A percentile compares a stretch with the other conserved stretches of the same genome.
Evolutionary conservation across 2,888 invertebrate genomes (phyloP).

Genomic region (Xestia c-nigrum): DNA sequence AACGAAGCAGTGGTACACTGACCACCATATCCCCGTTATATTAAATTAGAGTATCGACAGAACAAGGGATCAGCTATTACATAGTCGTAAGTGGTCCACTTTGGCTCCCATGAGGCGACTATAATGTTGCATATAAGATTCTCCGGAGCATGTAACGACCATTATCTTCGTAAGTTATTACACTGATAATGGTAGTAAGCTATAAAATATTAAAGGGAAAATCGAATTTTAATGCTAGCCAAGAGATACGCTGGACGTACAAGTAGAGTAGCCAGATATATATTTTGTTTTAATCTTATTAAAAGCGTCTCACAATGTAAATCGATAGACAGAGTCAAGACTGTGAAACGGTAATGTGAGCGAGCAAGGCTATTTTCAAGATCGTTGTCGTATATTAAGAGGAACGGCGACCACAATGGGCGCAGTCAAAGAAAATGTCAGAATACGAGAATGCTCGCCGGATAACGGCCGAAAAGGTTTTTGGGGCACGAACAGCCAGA

Average conservation of each 20-base stretch:
- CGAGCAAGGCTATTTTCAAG: constrained; percentile 64
- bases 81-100: constrained; percentile 48
- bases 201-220: constrained; percentile 58
- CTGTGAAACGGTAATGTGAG: constrained; percentile 64
- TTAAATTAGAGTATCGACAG: constrained; percentile 71
- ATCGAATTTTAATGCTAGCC: constrained; percentile 48
- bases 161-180: constrained; percentile 73
- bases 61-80: constrained; percentile 66
- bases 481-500: constrained; percentile 66
- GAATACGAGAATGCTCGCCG: constrained; percentile 67
- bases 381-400: constrained; percentile 68
- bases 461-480: constrained; percentile 70
- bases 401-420: constrained; percentile 65
- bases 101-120: constrained; percentile 63
- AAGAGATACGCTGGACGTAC: constrained; percentile 12
- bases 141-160: constrained; percentile 68
- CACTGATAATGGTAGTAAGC: constrained; percentile 62
- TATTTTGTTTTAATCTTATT: constrained; percentile 43
- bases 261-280: constrained; percentile 1
- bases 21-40: constrained; percentile 69
- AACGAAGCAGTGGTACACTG: constrained; percentile 67
- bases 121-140: constrained; percentile 71
- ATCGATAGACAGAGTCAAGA: constrained; percentile 47
- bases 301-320: constrained; percentile 25
- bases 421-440: constrained; percentile 69